Conservation (phyloP, 64 coral and sea anemone species). For the Hydrozoanthus tunicans region DNA sequence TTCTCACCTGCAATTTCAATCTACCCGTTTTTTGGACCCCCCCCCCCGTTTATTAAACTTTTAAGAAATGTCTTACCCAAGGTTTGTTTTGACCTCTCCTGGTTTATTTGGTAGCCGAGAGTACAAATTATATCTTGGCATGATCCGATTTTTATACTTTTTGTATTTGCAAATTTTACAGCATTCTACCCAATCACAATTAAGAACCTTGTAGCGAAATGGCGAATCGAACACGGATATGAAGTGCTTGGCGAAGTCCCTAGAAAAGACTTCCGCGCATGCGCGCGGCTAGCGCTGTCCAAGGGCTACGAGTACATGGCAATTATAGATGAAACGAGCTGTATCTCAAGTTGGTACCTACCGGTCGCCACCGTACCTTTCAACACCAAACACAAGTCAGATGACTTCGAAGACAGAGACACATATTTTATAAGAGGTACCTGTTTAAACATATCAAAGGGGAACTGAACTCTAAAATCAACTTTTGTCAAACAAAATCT, state of each 20-base stretch:
- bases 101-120: too few relatives aligned
- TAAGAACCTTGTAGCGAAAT: constrained; percentile 62
- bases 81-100: too few relatives aligned
- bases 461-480: too few relatives aligned
- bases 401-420: constrained; percentile 61
- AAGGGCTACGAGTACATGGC: constrained; percentile 75
- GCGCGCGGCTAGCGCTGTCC: constrained; percentile 63
- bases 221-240: constrained; percentile 65
- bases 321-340: constrained; percentile 55
- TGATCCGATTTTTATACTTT: too few relatives aligned
- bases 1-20: too few relatives aligned
- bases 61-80: too few relatives aligned
- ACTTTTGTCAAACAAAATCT: too few relatives aligned
- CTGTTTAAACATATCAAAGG: neutral
- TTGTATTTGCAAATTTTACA: neutral
- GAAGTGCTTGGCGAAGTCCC: constrained; percentile 55
- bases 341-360: constrained; percentile 71
- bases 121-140: too few relatives aligned
- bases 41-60: too few relatives aligned
- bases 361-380: constrained; percentile 70
- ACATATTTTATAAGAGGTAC: constrained; percentile 72
- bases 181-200: constrained; percentile 70
- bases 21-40: too few relatives aligned
- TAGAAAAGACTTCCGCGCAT: constrained; percentile 57
- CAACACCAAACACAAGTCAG: constrained; percentile 38